phyloP scores from a whole-genome alignment of 2,113 vertebrate genomes.

The Melierax canorus region DNA sequence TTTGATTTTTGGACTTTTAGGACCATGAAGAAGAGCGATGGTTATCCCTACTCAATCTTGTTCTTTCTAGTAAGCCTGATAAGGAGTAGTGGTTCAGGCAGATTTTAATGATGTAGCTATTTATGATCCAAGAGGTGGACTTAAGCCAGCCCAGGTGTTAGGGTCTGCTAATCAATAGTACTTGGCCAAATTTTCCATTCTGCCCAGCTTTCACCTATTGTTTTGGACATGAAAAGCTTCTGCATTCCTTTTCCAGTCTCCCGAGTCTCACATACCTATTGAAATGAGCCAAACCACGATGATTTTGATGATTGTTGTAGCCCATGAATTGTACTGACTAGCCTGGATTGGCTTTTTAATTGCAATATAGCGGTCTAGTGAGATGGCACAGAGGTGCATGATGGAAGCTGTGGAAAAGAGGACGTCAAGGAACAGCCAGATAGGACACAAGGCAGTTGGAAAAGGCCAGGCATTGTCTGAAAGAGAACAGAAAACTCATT shows the following conservation, averaged over 20 bases:
- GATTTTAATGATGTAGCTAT: not conserved
- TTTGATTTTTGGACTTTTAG: not conserved
- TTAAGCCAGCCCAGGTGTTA: not conserved
- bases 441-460: conserved; percentile 87
- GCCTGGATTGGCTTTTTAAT: conserved; percentile 98
- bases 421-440: conserved; percentile 98
- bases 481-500: conserved; percentile 61
- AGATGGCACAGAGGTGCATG: conserved; percentile 98
- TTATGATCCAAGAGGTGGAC: not conserved
- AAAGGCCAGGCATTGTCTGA: conserved; percentile 92
- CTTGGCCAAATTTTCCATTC: not conserved
- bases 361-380: conserved; percentile 94
- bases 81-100: not conserved
- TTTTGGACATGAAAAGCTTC: not conserved
- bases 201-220: not conserved
- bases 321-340: conserved; percentile 92
- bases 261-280: conserved; percentile 79
- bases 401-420: conserved; percentile 98
- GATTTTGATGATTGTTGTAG: conserved; percentile 91
- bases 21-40: not conserved
- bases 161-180: not conserved
- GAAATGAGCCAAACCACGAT: conserved; percentile 95
- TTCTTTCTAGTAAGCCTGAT: not conserved
- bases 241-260: not conserved
- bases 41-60: not conserved